Evolutionary conservation across 35 echinoderm and acorn worm genomes (phyloP), one percentile per base, ranked within the genome.

Genomic region (Lytechinus variegatus): DNA sequence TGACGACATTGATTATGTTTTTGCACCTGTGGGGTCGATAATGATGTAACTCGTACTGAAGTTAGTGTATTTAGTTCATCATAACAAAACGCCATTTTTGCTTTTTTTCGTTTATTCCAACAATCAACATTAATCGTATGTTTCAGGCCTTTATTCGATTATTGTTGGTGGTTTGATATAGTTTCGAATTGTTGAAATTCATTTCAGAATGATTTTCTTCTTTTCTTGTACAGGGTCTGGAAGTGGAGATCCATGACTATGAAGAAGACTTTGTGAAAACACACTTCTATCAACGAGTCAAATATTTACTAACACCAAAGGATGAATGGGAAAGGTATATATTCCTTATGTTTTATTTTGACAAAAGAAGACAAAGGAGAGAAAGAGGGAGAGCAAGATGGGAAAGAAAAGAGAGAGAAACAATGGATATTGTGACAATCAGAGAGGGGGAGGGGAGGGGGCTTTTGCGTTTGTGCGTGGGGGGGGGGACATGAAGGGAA

Each of bases 251-350:
- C 5, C 91, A 56, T 3, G 91, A 93, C 21, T 93, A 93, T 29
- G 53, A 93, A 56, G 54, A 27, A 93, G 54, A 56, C 52, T 93
- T 93, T 16, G 24, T 14, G 52, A 93, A 93, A n/a, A 93, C 91
- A 54, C 91, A 93, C 54, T 93, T 54, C 53, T 93, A 93, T 56
- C 52, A 27, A 9, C 13, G 91, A 27, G 91, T 93, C 28, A 56
- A 93, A 56, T 93, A 93, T 56, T 54, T 93, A 54, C 27, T 93
- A 54, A 93, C 91, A 54, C 54, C 91, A 1, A 93, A 93, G 54
- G 91, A 93, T 53, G 52, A 93, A 54, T 93, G 91, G 91, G 91
- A 93, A 54, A 93, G 56, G 91, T 93, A 55, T 56, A 4, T 14
- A 8, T 19, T 12, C 1, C 54, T 93, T 93, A 14, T 9, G 3